phyloP scores from a whole-genome alignment of 30 jellyfish, hydroid and myxozoan genomes.

The Aurelia aurita region DNA sequence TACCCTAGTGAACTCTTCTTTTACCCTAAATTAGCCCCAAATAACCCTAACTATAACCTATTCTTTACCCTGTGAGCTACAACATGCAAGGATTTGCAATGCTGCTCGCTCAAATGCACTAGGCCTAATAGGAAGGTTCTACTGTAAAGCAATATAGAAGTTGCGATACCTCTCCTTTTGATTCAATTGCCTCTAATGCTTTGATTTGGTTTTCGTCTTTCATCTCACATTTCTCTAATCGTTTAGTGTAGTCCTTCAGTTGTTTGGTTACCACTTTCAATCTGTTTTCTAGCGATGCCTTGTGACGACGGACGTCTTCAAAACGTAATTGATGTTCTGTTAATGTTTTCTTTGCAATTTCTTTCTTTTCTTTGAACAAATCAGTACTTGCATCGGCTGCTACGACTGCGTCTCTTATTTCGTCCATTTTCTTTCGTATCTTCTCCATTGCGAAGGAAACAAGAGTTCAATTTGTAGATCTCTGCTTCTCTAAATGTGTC shows the following conservation, averaged over 20 bases:
- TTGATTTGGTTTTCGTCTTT: constrained; percentile 18
- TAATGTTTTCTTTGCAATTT: background rate
- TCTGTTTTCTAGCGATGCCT: constrained; percentile 24
- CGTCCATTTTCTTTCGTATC: constrained; percentile 51
- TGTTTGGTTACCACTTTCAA: background rate
- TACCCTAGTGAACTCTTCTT: no score
- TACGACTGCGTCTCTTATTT: constrained; percentile 35
- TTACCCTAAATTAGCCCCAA: no score
- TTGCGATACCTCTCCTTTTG: constrained; percentile 24
- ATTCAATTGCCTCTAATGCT: constrained; percentile 44
- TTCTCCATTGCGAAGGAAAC: constrained; percentile 14
- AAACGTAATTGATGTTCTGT: constrained; percentile 7
- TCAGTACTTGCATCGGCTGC: constrained; percentile 19
- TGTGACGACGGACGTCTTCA: constrained; percentile 34
- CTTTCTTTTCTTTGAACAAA: constrained; percentile 6
- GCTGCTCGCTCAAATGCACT: no score
- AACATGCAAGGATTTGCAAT: no score
- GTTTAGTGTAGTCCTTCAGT: background rate
- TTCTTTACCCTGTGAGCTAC: no score
- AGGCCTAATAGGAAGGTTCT: no score
- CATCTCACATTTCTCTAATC: background rate
- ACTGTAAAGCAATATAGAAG: no score
- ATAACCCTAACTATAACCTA: no score
- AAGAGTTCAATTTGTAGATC: no score
- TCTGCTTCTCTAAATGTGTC: no score